These are phyloP conservation scores for Hyposmocoma kahamanoa DNA, from an alignment of 1,140 invertebrate genomes.

Conservation along the genomic window DNA sequence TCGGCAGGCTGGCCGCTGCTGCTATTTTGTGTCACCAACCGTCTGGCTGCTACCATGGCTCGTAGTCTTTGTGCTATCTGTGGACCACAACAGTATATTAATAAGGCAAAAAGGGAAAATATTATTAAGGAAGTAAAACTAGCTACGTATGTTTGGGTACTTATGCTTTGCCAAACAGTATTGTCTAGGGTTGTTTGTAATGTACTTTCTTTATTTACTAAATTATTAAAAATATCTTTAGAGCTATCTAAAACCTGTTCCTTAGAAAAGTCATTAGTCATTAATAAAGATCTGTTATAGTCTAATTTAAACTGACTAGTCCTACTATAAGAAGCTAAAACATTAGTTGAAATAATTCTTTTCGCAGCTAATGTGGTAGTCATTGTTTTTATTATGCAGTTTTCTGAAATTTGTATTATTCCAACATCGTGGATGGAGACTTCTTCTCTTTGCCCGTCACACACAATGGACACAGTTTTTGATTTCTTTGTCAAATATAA, in stretches of 20 bases:
- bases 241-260: slow-evolving; percentile 4
- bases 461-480: slow-evolving; percentile 6
- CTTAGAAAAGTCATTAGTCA: background rate
- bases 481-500: slow-evolving; percentile 5
- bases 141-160: slow-evolving; percentile 6
- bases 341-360: slow-evolving; percentile 3
- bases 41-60: background rate
- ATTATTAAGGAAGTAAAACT: slow-evolving; percentile 3
- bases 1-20: background rate
- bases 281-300: background rate
- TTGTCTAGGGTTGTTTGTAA: slow-evolving; percentile 8
- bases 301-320: background rate
- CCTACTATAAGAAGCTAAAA: slow-evolving; percentile 6
- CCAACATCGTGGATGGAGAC: slow-evolving; percentile 4
- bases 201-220: background rate
- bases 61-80: background rate
- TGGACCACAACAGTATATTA: slow-evolving; percentile 6
- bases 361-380: slow-evolving; percentile 3
- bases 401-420: slow-evolving; percentile 5
- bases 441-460: slow-evolving; percentile 8
- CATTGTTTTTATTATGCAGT: slow-evolving; percentile 9
- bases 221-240: slow-evolving; percentile 3
- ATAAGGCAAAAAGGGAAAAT: background rate
- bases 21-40: too few relatives aligned
- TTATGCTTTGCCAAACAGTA: slow-evolving; percentile 2